Evolutionary conservation across 2,888 invertebrate genomes (phyloP).

Genomic region (Pammene fasciana): DNA sequence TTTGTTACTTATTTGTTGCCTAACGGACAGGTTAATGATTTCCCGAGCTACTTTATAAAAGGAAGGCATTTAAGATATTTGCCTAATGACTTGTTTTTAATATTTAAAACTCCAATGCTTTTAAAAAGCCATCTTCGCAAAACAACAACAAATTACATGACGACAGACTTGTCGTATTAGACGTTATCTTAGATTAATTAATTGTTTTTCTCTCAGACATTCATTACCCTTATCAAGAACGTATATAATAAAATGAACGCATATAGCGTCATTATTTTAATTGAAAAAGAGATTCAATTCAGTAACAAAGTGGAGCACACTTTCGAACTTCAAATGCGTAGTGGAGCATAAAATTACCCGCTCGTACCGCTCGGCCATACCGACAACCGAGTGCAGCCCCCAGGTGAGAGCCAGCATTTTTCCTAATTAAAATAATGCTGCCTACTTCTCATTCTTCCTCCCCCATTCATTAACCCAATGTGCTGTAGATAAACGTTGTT

Average conservation of each 20-base stretch:
- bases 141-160: too few relatives aligned
- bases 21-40: conserved; percentile 76
- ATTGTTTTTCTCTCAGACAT: too few relatives aligned
- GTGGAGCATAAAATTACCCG: conserved; percentile 39
- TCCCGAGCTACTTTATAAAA: conserved; percentile 40
- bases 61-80: conserved; percentile 25
- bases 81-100: background rate
- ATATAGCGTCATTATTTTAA: background rate
- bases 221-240: too few relatives aligned
- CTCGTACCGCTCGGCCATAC: conserved; percentile 26
- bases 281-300: conserved; percentile 13
- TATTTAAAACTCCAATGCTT: background rate
- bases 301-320: conserved; percentile 33
- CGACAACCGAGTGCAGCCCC: conserved; percentile 46
- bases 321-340: conserved; percentile 35
- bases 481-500: conserved; percentile 78
- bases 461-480: conserved; percentile 80
- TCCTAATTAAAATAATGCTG: conserved; percentile 81
- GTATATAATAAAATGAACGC: too few relatives aligned
- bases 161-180: too few relatives aligned
- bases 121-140: too few relatives aligned
- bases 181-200: too few relatives aligned
- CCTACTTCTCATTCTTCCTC: conserved; percentile 71
- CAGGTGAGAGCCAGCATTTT: conserved; percentile 67
- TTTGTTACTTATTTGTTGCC: conserved; percentile 77